Conservation (phyloP, 2,888 invertebrate species). For the Bombylius discolor region DNA sequence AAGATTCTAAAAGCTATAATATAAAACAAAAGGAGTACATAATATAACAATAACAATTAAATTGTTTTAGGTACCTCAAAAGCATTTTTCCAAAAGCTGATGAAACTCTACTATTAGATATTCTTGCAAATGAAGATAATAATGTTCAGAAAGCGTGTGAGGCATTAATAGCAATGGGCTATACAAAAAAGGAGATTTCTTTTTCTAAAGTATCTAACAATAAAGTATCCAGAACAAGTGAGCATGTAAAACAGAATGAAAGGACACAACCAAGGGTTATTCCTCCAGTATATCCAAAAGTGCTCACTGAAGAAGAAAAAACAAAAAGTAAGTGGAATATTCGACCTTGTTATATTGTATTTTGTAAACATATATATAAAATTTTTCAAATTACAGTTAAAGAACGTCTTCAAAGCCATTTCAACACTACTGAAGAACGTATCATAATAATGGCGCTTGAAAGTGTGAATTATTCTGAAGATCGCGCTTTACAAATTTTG, state of each 20-base stretch:
- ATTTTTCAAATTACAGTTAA: conserved; percentile 46
- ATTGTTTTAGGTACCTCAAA: conserved; percentile 63
- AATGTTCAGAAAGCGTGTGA: conserved; percentile 83
- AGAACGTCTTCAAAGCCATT: conserved; percentile 54
- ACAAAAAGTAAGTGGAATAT: conserved; percentile 42
- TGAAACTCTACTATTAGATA: conserved; percentile 72
- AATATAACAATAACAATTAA: background rate
- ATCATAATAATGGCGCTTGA: conserved; percentile 76
- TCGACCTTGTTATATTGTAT: too few relatives aligned
- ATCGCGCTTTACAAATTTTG: conserved; percentile 66
- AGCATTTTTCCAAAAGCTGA: conserved; percentile 83
- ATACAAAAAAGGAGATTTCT: conserved; percentile 62
- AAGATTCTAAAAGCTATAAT: too few relatives aligned
- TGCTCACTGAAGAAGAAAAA: conserved; percentile 58
- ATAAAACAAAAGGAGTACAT: background rate
- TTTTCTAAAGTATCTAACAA: too few relatives aligned
- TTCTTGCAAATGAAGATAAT: conserved; percentile 73
- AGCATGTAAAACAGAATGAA: too few relatives aligned
- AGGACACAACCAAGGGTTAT: conserved; percentile 16
- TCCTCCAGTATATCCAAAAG: conserved; percentile 42
- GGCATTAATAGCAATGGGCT: conserved; percentile 65
- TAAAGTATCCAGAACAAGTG: too few relatives aligned
- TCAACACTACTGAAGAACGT: conserved; percentile 62
- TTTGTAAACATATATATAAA: conserved; percentile 17
- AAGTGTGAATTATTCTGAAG: conserved; percentile 75